Conservation (phyloP, 2,888 invertebrate genomes). For the Platycnemis pennipes region DNA sequence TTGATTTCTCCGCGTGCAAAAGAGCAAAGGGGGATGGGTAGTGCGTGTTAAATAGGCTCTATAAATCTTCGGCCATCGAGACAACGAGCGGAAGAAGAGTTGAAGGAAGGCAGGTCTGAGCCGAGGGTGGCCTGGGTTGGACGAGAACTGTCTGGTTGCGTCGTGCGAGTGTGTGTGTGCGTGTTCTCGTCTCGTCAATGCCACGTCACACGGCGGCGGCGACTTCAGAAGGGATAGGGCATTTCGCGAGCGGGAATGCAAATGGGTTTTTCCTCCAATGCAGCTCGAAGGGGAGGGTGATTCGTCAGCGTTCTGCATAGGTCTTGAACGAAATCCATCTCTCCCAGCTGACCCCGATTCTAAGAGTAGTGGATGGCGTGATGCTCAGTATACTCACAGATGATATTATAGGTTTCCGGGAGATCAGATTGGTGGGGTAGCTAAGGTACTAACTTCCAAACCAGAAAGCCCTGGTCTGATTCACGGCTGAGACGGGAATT, state of each 20-base stretch:
- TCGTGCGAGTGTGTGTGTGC: not conserved
- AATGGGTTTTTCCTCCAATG: not conserved
- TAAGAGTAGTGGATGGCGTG: too few species aligned
- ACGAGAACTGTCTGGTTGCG: not conserved
- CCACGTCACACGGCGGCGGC: not conserved
- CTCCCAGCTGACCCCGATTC: not conserved
- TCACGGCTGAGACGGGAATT: too few species aligned
- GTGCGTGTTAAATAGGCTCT: not conserved
- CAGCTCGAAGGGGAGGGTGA: not conserved
- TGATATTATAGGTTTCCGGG: too few species aligned
- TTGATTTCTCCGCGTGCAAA: not conserved
- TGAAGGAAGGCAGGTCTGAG: not conserved
- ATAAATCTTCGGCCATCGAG: constrained; percentile 8
- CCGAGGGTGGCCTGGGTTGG: not conserved
- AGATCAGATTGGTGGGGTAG: too few species aligned
- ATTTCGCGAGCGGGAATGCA: constrained; percentile 17
- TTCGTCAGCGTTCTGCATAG: not conserved
- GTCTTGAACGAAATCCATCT: not conserved
- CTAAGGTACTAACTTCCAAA: too few species aligned
- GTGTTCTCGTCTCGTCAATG: not conserved
- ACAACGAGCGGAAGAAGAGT: not conserved
- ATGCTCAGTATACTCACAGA: too few species aligned
- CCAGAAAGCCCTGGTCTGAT: too few species aligned
- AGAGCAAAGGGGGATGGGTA: not conserved
- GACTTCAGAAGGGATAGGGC: not conserved